phyloP scores from a whole-genome alignment of 2,797 vertebrate genomes.

The Luscinia luscinia region DNA sequence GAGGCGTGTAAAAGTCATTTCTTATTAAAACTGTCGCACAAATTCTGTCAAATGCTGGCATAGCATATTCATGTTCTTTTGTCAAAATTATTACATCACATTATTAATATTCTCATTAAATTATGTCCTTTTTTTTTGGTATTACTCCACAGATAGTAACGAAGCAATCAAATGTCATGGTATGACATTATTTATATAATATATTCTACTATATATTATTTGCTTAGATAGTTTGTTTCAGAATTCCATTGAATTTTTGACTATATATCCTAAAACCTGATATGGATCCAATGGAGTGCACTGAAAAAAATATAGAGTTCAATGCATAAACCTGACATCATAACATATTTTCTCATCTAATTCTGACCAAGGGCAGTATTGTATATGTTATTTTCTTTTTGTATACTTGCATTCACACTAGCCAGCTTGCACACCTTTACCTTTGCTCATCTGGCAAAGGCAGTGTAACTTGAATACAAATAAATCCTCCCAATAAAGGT shows the following conservation, averaged over 20 bases:
- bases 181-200: neutral
- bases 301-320: neutral
- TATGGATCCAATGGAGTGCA: neutral
- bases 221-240: neutral
- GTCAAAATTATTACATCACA: neutral
- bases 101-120: neutral
- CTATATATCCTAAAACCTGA: neutral
- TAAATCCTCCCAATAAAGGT: neutral
- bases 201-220: neutral
- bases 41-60: neutral
- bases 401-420: neutral
- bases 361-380: neutral
- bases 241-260: neutral
- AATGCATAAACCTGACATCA: neutral
- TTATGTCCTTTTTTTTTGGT: neutral
- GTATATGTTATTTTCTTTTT: neutral
- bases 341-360: neutral
- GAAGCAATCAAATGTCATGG: neutral
- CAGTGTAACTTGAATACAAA: neutral
- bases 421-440: neutral
- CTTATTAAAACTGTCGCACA: neutral
- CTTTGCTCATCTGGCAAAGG: neutral
- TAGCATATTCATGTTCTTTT: neutral
- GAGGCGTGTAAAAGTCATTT: neutral
- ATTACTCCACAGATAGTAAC: neutral